Conservation (phyloP, 1,140 invertebrate species). For the Meloidogyne floridensis region DNA sequence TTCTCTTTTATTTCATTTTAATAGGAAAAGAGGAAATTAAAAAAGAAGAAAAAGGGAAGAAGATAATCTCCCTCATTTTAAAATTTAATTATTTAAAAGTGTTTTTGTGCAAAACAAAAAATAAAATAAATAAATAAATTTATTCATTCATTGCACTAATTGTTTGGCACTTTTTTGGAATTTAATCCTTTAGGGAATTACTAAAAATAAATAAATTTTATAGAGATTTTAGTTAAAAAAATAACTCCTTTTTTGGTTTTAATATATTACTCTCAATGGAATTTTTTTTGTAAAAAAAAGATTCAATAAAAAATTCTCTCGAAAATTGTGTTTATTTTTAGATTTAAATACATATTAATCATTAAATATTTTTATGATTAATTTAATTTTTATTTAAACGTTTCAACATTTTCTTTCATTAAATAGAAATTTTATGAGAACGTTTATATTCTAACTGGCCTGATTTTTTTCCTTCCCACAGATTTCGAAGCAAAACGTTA, state of each 20-base stretch:
- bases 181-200: neutral
- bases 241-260: neutral
- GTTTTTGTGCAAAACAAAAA: neutral
- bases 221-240: neutral
- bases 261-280: neutral
- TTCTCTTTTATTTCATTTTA: neutral
- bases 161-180: neutral
- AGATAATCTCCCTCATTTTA: neutral
- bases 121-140: no score
- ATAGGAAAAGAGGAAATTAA: neutral
- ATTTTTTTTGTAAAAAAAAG: neutral
- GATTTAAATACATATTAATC: no score
- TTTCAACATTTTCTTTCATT: no score
- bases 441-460: no score
- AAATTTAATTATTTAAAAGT: neutral
- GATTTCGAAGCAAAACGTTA: no score
- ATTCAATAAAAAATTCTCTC: neutral
- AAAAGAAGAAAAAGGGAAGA: neutral
- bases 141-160: neutral
- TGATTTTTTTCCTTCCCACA: no score
- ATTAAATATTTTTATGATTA: no score
- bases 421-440: no score
- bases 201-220: no score
- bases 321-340: neutral
- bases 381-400: no score